Base-by-base conservation (phyloP, 2,888 invertebrate genomes). In the Amaurobius ferox region DNA sequence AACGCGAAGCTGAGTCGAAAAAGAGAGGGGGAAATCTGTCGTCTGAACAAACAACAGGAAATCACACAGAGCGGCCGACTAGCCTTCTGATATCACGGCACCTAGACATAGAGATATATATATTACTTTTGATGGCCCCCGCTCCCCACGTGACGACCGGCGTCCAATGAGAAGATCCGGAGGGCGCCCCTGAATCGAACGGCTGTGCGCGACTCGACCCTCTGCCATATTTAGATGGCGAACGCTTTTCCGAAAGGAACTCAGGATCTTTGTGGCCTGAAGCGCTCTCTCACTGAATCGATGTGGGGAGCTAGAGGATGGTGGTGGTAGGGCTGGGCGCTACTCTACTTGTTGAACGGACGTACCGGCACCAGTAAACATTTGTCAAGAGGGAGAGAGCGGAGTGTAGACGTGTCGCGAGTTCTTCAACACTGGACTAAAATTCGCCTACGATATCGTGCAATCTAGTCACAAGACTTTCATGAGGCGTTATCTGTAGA, bases 41-140 rank as follows among this genome's bases (percentile, higher is more conserved):
- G 11, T 16, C 19, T 32, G 66, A 71, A 71, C 79, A 70, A 86
- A 85, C 83, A 72, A 77, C 83, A 85, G 83, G 83, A 85, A 85
- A 77, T 85, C 68, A 16, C 71, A 30, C 48, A 67, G 48, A 77
- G 48, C 66, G 62, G 78, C 78, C 62, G 67, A 28, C 55, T 67
- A 72, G 68, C 72, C 39, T 66, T 86, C 66, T 83, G 83, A 81
- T 80, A 77, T n/a, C 44, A 26, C 72, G 68, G 73, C 78, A 79
- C 70, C 77, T 73, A 67, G 67, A 62, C 66, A 55, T 7, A 55
- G 55, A 44, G 68, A 67, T 72, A 77, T 77, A 86, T 79, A 78
- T 86, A 86, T 85, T 85, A 44, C 71, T 67, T 67, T 72, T 78
- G 72, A 83, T 72, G 72, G 73, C 70, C 55, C 72, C 72, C 83